Base-by-base conservation (phyloP, 2,797 vertebrate species). In the Paedocypris micromegethes region DNA sequence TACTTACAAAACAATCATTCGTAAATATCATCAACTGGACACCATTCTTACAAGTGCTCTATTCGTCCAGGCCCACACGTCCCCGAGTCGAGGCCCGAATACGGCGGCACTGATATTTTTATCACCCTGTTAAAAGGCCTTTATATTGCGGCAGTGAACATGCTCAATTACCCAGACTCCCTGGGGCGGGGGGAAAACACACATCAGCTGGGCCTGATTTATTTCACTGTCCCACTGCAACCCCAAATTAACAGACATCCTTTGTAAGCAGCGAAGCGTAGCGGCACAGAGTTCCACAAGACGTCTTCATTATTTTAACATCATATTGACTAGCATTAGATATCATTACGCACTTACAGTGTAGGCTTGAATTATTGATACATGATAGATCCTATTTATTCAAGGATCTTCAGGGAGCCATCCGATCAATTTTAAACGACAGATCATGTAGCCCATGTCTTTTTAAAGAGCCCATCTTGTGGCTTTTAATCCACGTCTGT, bases 141-240 rank as follows among this genome's bases (percentile, higher is more conserved):
- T 88, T 75, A 85, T 84, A 81, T 83, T 83, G 85, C 84, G 79
- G 83, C 85, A 85, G 80, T 83, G 85, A 85, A 88, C 88, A 89
- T 85, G 87, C 87, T 91, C 88, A 89, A 89, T 90, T 89, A 90
- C 84, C 84, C 86, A 76, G 58, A 80, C 66, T 86, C 86, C 86
- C 60, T 75, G 84, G 89, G 84, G 77, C 81, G 68, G 68, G 82
- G 79, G 83, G 81, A 87, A 86, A 89, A 87, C 87, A 89, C 84
- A 85, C 83, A 88, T 91, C 84, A 87, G 84, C 84, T 88, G 83
- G 83, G 80, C 78, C 79, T 86, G 83, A 88, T 87, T 90, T 88
- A 85, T 86, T 87, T 86, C 82, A 82, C 83, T 82, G 78, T 88
- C 88, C 86, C 88, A 82, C 80, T 76, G 85, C 80, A 88, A 82